Percentiles rank a stretch among this genome's conserved stretches.
phyloP scores from a whole-genome alignment of 2,113 vertebrate genomes.

The Thymallus thymallus region DNA sequence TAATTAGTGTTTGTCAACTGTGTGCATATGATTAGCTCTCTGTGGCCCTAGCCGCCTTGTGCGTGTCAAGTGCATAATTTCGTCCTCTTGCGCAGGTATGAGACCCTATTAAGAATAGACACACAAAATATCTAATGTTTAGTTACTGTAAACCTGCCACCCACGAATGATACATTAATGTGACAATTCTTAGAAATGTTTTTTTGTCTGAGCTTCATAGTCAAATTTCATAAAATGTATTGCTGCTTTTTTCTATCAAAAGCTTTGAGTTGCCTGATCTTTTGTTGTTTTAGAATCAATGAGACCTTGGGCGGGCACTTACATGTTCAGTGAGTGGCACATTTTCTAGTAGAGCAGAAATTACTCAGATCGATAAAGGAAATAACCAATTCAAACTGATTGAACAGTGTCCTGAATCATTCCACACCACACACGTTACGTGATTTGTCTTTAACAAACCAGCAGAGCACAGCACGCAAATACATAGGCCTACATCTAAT shows the following conservation, averaged over 20 bases:
- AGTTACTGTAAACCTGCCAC: background rate
- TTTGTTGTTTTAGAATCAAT: slow-evolving; percentile 50
- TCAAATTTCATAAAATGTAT: slow-evolving; percentile 39
- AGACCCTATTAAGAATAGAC: background rate
- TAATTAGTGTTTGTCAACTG: slow-evolving; percentile 45
- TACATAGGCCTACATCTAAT: too few relatives aligned
- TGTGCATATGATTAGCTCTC: slow-evolving; percentile 15
- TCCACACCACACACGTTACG: background rate
- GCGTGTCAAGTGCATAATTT: slow-evolving; percentile 11
- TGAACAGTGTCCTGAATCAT: background rate
- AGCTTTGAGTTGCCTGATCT: slow-evolving; percentile 36
- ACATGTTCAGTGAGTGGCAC: slow-evolving; percentile 50
- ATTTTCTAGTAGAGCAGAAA: slow-evolving; percentile 49
- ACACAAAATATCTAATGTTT: background rate
- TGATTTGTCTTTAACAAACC: background rate
- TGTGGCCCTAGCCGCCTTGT: slow-evolving; percentile 1
- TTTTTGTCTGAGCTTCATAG: background rate
- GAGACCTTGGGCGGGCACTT: slow-evolving; percentile 62
- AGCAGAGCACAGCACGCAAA: background rate
- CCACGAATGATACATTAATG: background rate
- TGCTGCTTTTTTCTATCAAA: slow-evolving; percentile 53
- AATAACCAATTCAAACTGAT: background rate
- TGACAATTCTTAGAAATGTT: background rate
- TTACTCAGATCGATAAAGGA: slow-evolving; percentile 21
- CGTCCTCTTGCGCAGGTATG: background rate